Base-by-base conservation (phyloP, 2,888 invertebrate genomes). In the Clusia tigrina region DNA sequence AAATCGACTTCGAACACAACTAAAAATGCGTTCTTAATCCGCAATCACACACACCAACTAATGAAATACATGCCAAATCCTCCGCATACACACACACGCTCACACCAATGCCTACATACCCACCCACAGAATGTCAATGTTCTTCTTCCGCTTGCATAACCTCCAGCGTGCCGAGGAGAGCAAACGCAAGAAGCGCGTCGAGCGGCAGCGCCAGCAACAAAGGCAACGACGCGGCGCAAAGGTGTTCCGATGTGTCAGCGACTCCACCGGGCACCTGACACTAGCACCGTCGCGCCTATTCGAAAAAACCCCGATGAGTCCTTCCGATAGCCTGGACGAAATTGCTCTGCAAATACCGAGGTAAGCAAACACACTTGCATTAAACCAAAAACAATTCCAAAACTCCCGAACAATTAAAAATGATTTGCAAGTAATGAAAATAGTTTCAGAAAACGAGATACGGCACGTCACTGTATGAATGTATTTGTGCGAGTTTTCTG, bases 101-200 rank as follows among this genome's bases (percentile, higher is more conserved):
- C 52, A 22, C 22, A 52, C 32, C 24, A 22, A n/a, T n/a, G n/a
- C n/a, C n/a, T n/a, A 17, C 48, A 48, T 6, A 23, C 32, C 38
- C 38, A 42, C 38, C 23, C 60, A 69, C 86, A 91, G 89, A 87
- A 94, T 94, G 94, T 94, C 94, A 88, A 90, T 95, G 89, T 95
- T 94, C 89, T 95, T 95, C 91, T 95, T 95, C 86, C 94, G 95
- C 77, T 90, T 94, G 84, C 95, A 93, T 89, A 94, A 93, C 87
- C 89, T 92, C 83, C 93, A 91, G 85, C 90, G 94, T 69, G 91
- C 91, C 83, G 92, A 92, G 86, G 93, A 93, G 85, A 88, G 88
- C 79, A 89, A 89, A 81, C 87, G 89, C 71, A 89, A 89, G 81
- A 88, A 87, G 78, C 86, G 88, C 76, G 83, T 69, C 61, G 84